phyloP scores from a whole-genome alignment of 2,888 invertebrate genomes.

The Selenia dentaria region DNA sequence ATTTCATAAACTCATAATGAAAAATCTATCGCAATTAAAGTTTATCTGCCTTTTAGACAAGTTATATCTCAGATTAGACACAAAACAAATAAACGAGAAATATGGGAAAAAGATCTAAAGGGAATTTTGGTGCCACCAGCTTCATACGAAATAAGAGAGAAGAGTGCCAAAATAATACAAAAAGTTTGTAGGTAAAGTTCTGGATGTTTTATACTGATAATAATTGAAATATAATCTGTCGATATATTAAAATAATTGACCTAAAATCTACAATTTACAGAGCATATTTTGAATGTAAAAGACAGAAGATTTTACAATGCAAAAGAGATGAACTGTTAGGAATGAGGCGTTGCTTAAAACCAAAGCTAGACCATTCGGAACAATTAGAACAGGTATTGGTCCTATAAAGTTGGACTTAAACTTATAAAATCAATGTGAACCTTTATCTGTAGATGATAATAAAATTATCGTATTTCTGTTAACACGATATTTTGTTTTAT shows the following conservation, averaged over 20 bases:
- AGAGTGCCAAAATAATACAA: constrained; percentile 56
- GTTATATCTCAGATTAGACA: constrained; percentile 33
- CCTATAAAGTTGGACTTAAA: no score
- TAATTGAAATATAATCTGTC: no score
- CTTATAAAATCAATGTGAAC: no score
- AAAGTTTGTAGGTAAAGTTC: constrained; percentile 50
- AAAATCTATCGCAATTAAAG: no score
- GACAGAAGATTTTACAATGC: constrained; percentile 47
- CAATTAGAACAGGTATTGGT: constrained; percentile 44
- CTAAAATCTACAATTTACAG: constrained; percentile 39
- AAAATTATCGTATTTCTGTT: no score
- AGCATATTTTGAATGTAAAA: constrained; percentile 57
- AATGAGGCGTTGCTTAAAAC: constrained; percentile 40
- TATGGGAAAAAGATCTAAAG: constrained; percentile 58
- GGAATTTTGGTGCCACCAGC: constrained; percentile 50
- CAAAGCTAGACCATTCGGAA: constrained; percentile 23
- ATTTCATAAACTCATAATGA: no score
- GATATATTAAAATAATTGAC: no score
- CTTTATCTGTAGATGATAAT: no score
- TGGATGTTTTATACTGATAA: no score
- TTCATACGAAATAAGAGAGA: constrained; percentile 45
- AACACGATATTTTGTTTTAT: no score
- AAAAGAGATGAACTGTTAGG: constrained; percentile 53
- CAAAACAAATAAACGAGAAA: constrained; percentile 42
- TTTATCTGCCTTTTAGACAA: constrained; percentile 48